Percentiles rank a stretch among this genome's conserved stretches.
Evolutionary conservation across 2,113 vertebrate species (phyloP).

Genomic region (Illadopsis cleaveri): DNA sequence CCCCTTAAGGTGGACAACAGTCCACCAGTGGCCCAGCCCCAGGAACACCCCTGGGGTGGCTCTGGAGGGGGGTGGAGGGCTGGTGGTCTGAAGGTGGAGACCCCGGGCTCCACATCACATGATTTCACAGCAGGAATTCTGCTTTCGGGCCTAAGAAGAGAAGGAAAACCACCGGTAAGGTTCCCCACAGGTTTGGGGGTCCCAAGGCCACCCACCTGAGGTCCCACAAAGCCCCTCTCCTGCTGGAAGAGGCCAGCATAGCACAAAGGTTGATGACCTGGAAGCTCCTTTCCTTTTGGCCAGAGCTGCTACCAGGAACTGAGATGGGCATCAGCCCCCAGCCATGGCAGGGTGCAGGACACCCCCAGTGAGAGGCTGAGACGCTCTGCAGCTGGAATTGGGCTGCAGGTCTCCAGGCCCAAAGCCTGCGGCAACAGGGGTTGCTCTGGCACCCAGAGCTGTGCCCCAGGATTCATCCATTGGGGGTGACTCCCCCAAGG

Average conservation of each 20-base stretch:
- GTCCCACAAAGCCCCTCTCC: background rate
- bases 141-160: conserved; percentile 86
- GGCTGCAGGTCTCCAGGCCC: background rate
- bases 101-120: conserved; percentile 79
- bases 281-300: background rate
- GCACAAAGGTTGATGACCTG: accelerated
- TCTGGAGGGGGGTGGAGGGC: background rate
- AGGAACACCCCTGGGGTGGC: background rate
- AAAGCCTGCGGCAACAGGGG: accelerated
- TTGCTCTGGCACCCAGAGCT: no score
- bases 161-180: background rate
- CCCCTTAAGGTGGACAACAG: background rate
- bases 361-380: background rate
- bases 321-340: no score
- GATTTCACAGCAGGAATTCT: conserved; percentile 93
- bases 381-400: accelerated
- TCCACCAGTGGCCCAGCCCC: background rate
- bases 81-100: background rate
- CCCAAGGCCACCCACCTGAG: background rate
- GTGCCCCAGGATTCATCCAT: background rate
- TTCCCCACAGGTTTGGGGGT: background rate
- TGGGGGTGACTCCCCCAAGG: no score
- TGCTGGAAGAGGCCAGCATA: accelerated
- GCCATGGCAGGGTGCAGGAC: background rate
- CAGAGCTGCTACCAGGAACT: background rate